phyloP scores from a whole-genome alignment of 92 coral and sea anemone species.

The Bergia sp. region DNA sequence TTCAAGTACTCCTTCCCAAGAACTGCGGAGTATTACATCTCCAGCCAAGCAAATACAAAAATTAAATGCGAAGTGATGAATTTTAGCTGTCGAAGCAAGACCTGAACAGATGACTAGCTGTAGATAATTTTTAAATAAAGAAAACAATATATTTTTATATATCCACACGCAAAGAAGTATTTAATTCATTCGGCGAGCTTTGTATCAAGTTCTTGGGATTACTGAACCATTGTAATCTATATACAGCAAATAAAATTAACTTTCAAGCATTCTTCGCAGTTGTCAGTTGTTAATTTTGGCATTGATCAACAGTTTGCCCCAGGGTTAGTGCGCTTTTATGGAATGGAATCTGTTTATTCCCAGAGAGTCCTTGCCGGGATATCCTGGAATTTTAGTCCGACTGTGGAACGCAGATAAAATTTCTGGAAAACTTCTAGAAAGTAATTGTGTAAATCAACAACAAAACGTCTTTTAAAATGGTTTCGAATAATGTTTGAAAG shows the following conservation, averaged over 20 bases:
- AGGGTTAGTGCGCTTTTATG: not conserved
- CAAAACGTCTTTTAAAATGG: too few relatives aligned
- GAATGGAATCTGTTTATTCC: too few relatives aligned
- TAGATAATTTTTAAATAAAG: slow-evolving; percentile 68
- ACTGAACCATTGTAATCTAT: slow-evolving; percentile 39
- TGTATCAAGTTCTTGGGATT: slow-evolving; percentile 23
- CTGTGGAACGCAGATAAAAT: too few relatives aligned
- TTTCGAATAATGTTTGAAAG: too few relatives aligned
- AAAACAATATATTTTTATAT: slow-evolving; percentile 61
- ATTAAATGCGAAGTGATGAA: not conserved
- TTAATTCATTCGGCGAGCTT: slow-evolving; percentile 56
- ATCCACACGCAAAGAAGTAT: slow-evolving; percentile 60
- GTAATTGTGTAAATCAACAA: too few relatives aligned
- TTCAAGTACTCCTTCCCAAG: not conserved
- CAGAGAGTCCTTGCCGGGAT: too few relatives aligned
- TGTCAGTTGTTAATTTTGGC: not conserved
- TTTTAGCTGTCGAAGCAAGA: not conserved
- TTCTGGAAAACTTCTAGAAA: too few relatives aligned
- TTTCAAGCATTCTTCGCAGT: not conserved
- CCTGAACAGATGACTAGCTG: slow-evolving; percentile 54
- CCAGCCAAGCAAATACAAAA: not conserved
- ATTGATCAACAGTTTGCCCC: not conserved
- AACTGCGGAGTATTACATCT: not conserved
- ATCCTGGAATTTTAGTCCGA: too few relatives aligned
- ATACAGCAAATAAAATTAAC: slow-evolving; percentile 36